These are phyloP conservation scores for Pelvicachromis taeniatus DNA, from an alignment of 2,113 vertebrate genomes.

Conservation along the genomic window DNA sequence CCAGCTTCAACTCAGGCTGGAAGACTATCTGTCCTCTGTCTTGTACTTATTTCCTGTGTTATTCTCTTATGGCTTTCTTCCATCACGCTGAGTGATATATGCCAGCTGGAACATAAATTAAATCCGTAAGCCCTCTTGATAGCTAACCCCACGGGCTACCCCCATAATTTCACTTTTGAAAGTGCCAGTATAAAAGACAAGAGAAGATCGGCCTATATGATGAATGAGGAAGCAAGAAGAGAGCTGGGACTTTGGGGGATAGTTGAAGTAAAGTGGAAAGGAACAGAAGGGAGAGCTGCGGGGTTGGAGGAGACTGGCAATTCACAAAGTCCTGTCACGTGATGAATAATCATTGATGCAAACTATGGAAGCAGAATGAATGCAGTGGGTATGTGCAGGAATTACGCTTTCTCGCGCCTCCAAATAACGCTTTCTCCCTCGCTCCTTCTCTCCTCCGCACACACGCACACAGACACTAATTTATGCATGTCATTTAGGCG, in stretches of 20 bases:
- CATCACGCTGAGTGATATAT: neutral
- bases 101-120: neutral
- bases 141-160: neutral
- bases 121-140: neutral
- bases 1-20: neutral
- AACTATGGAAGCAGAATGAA: constrained; percentile 1
- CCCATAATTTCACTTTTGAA: neutral
- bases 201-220: neutral
- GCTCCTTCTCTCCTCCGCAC: neutral
- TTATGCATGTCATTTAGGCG: neutral
- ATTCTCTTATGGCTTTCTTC: neutral
- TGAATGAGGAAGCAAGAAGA: neutral
- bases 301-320: neutral
- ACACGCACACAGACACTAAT: neutral
- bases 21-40: neutral
- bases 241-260: neutral
- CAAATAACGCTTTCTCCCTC: neutral
- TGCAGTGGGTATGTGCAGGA: neutral
- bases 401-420: neutral
- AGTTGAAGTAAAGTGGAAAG: neutral
- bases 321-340: neutral
- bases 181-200: neutral
- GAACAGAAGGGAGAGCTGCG: neutral
- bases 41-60: neutral
- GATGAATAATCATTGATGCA: neutral